Percentiles rank a stretch among this genome's conserved stretches.
Evolutionary conservation across 2,797 vertebrate species (phyloP).

Genomic region (Taeniopygia guttata): DNA sequence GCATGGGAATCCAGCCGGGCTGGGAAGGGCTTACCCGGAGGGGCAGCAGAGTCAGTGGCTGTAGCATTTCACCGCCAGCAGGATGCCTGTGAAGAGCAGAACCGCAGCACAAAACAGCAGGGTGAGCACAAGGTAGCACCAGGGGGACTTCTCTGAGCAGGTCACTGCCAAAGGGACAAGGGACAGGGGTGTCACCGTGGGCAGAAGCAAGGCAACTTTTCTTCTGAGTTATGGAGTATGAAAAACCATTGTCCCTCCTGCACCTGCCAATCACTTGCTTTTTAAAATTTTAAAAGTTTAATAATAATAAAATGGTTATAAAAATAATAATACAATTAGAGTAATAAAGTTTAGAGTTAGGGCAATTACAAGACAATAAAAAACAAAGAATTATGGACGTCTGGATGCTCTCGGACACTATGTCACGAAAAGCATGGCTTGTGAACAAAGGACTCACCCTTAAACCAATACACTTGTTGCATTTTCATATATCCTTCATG

Average conservation of each 20-base stretch:
- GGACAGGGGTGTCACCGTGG: not conserved
- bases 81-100: not conserved
- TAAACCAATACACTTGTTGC: too few relatives aligned
- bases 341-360: too few relatives aligned
- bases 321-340: too few relatives aligned
- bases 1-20: not conserved
- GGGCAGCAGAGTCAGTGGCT: accelerated
- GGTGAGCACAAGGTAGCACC: accelerated
- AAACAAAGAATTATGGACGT: too few relatives aligned
- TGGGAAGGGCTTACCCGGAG: not conserved
- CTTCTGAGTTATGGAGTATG: not conserved
- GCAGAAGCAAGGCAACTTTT: not conserved
- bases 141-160: not conserved
- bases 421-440: too few relatives aligned
- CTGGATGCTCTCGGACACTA: too few relatives aligned
- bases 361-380: too few relatives aligned
- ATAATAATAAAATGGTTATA: too few relatives aligned
- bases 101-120: not conserved
- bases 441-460: too few relatives aligned
- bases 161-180: not conserved
- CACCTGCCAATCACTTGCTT: too few relatives aligned
- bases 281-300: too few relatives aligned
- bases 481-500: too few relatives aligned
- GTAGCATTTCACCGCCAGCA: not conserved
- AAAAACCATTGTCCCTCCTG: not conserved